These are phyloP conservation scores for Lypha dubia DNA, from an alignment of 2,888 invertebrate species.

Conservation along the genomic window DNA sequence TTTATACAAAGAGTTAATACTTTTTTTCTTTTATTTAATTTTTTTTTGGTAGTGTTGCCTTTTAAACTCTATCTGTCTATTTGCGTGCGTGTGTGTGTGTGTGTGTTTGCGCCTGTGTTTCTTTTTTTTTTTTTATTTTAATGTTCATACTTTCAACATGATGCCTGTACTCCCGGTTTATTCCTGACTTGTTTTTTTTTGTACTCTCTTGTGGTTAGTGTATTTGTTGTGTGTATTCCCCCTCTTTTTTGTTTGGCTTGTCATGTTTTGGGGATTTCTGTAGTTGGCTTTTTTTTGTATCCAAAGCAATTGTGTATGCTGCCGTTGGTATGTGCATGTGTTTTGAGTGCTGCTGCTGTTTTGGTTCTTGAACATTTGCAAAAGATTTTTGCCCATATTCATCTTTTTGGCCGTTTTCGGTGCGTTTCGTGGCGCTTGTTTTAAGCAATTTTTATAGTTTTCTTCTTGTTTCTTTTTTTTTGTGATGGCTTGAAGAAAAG, in stretches of 20 bases:
- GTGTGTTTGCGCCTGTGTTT: no score
- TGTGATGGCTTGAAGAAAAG: slow-evolving; percentile 24
- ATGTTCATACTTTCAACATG: slow-evolving; percentile 11
- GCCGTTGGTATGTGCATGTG: slow-evolving; percentile 21
- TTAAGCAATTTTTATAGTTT: slow-evolving; percentile 63
- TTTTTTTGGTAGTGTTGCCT: slow-evolving; percentile 15
- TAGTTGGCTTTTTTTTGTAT: slow-evolving; percentile 26
- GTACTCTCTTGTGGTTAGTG: slow-evolving; percentile 32
- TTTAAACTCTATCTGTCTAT: slow-evolving; percentile 37
- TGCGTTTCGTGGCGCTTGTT: slow-evolving; percentile 78
- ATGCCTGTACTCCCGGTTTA: slow-evolving; percentile 44
- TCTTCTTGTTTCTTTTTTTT: slow-evolving; percentile 39
- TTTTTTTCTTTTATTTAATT: slow-evolving; percentile 1
- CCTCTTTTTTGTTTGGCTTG: slow-evolving; percentile 17
- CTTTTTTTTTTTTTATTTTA: slow-evolving; percentile 51
- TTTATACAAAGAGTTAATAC: slow-evolving; percentile 17
- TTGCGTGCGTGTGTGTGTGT: slow-evolving; percentile 38
- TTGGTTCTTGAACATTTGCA: slow-evolving; percentile 82
- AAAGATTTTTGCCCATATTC: slow-evolving; percentile 83
- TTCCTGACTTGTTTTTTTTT: slow-evolving; percentile 39
- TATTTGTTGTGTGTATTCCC: slow-evolving; percentile 1
- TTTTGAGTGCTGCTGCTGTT: slow-evolving; percentile 61
- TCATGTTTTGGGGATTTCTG: slow-evolving; percentile 51
- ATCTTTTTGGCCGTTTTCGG: slow-evolving; percentile 83
- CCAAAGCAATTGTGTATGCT: slow-evolving; percentile 22